Evolutionary conservation across 2,888 invertebrate species (phyloP), one percentile per base, ranked within the genome.

Genomic region (Allolobophora icterica): DNA sequence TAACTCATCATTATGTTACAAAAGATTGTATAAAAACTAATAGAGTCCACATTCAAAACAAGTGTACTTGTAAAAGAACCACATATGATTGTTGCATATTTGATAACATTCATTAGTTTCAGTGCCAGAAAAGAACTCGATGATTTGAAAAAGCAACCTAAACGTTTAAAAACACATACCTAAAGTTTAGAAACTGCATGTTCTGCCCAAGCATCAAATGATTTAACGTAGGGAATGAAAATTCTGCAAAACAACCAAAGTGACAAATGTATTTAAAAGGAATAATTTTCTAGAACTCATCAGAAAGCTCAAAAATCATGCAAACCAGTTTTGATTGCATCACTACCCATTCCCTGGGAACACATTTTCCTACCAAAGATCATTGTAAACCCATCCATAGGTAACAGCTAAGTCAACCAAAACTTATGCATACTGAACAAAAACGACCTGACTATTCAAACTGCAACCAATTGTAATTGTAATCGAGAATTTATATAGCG

Each of bases 221-320:
- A 38, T 87, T 34, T 87, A 87, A 34, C 21, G 87, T 35, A 19
- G 21, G 87, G 87, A 87, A 87, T 24, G 87, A 87, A 87, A 87
- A 87, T 35, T 87, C 87, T 87, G 34, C 87, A 34, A 87, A 71
- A 71, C 71, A 71, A n/a, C 71, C 3, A 11, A 71, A 71, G n/a
- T 71, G 11, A 71, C 11, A 71, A 71, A 58, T 58, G 5, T 30
- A 58, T 30, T 30, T 84, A n/a, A n/a, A 6, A n/a, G n/a, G 1
- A 84, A 84, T 38, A 30, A 35, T 87, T 35, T 38, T 13, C 24
- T 35, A 87, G 6, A 35, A 87, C 87, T 21, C 33, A 35, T 38
- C 87, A 19, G 35, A 71, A n/a, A 71, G n/a, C 71, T n/a, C 30
- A 1, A n/a, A 11, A 17, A 71, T 71, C 71, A 71, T 35, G 87